These are phyloP conservation scores for Tinamus guttatus DNA, from an alignment of 2,113 vertebrate genomes.

Conservation along the genomic window DNA sequence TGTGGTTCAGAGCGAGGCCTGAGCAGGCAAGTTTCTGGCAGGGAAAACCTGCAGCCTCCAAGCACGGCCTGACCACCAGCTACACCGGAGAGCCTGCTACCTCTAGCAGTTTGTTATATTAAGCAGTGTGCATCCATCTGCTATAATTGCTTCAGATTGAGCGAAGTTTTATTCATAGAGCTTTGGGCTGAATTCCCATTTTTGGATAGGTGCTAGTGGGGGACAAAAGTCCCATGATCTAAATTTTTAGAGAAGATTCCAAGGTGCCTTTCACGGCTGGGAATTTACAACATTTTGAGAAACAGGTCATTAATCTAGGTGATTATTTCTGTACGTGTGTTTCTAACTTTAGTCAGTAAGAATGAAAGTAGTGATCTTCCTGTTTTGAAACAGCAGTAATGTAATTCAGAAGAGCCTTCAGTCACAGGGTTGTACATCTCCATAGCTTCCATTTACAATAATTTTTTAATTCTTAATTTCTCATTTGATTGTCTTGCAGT, in stretches of 20 bases:
- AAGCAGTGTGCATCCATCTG: background rate
- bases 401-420: background rate
- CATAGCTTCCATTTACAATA: background rate
- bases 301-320: conserved; percentile 59
- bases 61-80: background rate
- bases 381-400: background rate
- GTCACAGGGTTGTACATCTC: background rate
- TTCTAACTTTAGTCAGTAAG: conserved; percentile 47
- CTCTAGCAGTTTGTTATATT: background rate
- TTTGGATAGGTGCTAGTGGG: rapidly evolving
- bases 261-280: conserved; percentile 37
- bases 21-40: background rate
- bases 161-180: background rate
- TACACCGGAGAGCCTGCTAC: background rate
- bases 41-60: background rate
- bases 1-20: rapidly evolving
- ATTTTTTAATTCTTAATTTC: background rate
- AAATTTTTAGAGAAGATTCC: background rate
- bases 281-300: conserved; percentile 22
- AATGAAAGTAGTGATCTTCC: background rate
- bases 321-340: conserved; percentile 10
- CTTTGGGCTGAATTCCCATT: background rate
- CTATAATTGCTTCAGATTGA: background rate
- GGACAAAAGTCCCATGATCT: background rate
- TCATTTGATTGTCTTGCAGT: background rate